Conservation (phyloP, 2,797 vertebrate genomes). For the Columba guinea region DNA sequence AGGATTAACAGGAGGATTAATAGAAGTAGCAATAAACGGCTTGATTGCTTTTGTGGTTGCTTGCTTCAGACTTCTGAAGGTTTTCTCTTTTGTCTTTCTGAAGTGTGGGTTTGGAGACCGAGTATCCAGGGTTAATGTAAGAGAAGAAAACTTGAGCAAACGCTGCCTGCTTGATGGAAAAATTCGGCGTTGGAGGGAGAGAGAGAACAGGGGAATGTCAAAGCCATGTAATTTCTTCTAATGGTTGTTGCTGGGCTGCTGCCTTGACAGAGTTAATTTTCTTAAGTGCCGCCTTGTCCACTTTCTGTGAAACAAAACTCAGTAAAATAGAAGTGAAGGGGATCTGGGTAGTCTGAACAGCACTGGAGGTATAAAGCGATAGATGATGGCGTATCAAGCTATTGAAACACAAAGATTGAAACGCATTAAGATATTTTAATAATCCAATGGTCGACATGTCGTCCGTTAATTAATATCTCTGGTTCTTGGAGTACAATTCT, state of each 20-base stretch:
- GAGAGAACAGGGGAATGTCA: background rate
- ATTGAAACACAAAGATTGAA: background rate
- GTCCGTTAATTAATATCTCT: conserved; percentile 59
- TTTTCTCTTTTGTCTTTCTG: background rate
- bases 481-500: background rate
- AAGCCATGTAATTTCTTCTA: background rate
- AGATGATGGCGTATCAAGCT: background rate
- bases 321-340: background rate
- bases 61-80: background rate
- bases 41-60: background rate
- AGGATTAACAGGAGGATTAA: background rate
- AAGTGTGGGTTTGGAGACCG: background rate
- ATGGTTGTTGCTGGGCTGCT: background rate
- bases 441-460: background rate
- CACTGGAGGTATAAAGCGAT: background rate
- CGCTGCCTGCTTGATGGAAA: background rate
- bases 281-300: background rate
- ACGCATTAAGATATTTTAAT: background rate
- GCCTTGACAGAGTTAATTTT: background rate
- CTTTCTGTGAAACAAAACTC: background rate
- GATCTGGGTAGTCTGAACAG: background rate
- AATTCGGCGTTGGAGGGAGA: background rate
- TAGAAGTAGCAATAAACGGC: background rate
- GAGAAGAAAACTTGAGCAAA: background rate
- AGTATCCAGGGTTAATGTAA: background rate